Percentiles rank a stretch among this genome's conserved stretches.
Evolutionary conservation across 2,797 vertebrate genomes (phyloP).

Genomic region (Gallinago stenura): DNA sequence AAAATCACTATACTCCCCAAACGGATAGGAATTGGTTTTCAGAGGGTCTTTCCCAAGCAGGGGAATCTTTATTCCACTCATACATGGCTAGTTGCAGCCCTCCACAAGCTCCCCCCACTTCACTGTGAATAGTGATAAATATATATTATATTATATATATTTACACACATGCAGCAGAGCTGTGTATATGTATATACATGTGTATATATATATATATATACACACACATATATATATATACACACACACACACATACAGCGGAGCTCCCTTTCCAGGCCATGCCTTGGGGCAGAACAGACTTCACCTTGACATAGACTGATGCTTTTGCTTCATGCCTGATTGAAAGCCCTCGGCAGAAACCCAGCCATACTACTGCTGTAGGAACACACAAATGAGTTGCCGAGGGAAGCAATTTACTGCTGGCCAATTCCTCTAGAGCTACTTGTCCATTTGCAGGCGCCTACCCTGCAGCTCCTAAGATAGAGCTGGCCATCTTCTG

Average conservation of each 20-base stretch:
- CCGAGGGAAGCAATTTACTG: slow-evolving; percentile 49
- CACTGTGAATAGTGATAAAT: neutral
- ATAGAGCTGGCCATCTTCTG: neutral
- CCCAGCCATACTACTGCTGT: neutral
- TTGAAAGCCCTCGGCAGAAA: slow-evolving; percentile 43
- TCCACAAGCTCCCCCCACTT: neutral
- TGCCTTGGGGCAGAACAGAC: neutral
- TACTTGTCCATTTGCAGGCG: slow-evolving; percentile 9
- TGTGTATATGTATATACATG: neutral
- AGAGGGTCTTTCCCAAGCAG: neutral
- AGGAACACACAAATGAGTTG: slow-evolving; percentile 45
- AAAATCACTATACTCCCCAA: neutral
- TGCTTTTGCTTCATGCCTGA: neutral
- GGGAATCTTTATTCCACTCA: neutral
- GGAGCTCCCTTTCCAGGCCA: neutral
- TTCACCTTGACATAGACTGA: slow-evolving; percentile 22
- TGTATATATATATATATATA: neutral
- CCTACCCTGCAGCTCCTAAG: neutral
- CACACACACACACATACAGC: neutral
- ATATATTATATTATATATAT: neutral
- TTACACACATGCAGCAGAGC: neutral
- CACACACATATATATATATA: neutral
- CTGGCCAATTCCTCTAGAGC: neutral
- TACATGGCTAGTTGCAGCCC: neutral
- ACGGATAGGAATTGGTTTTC: neutral